phyloP scores from a whole-genome alignment of 2,797 vertebrate genomes.

The Tangara arthus region DNA sequence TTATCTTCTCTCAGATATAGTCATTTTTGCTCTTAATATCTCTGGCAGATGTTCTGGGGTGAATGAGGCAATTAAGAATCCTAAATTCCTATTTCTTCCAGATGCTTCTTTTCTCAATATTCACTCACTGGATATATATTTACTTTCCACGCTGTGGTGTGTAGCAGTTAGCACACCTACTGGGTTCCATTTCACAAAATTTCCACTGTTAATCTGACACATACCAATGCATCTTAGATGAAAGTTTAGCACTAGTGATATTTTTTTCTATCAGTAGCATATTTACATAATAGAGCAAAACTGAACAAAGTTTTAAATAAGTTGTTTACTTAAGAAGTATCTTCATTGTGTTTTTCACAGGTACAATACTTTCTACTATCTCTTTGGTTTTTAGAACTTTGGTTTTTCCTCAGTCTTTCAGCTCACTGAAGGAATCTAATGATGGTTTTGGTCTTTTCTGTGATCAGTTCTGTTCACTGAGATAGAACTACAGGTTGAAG shows the following conservation, averaged over 20 bases:
- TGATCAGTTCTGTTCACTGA: background rate
- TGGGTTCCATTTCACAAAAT: constrained; percentile 53
- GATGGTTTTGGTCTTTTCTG: background rate
- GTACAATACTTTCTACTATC: background rate
- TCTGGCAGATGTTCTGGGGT: constrained; percentile 71
- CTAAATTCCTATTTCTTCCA: constrained; percentile 67
- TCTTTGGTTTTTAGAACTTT: background rate
- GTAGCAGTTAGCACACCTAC: constrained; percentile 54
- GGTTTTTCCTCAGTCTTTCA: background rate
- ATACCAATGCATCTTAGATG: constrained; percentile 33
- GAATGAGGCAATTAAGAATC: constrained; percentile 71
- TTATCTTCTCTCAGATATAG: constrained; percentile 28
- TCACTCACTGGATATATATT: constrained; percentile 66
- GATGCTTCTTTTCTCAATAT: constrained; percentile 73
- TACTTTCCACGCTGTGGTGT: constrained; percentile 53
- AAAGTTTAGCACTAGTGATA: background rate
- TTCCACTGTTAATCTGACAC: constrained; percentile 33
- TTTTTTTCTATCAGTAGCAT: background rate
- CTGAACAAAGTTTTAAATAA: background rate
- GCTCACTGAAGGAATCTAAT: background rate
- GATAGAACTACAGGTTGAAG: background rate
- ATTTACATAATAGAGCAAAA: background rate
- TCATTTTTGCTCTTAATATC: constrained; percentile 57
- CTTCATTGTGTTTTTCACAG: background rate
- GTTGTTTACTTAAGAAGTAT: background rate